phyloP scores from a whole-genome alignment of 53 echinoderm and acorn worm genomes.

The Arbacia lixula region DNA sequence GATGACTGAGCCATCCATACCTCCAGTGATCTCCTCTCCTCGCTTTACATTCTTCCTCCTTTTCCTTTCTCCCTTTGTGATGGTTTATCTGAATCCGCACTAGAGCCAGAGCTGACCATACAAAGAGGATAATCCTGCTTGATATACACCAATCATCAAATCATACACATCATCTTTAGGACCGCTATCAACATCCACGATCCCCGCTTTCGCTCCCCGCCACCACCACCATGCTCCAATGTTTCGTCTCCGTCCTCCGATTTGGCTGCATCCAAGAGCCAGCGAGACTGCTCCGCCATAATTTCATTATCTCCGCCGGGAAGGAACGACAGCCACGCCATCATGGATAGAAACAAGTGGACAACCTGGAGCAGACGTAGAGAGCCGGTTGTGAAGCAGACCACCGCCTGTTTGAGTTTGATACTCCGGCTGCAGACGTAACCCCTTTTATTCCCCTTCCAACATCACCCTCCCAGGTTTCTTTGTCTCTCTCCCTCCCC shows the following conservation, averaged over 20 bases:
- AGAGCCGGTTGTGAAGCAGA: not conserved
- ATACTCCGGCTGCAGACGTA: not conserved
- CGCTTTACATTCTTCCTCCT: too few species aligned
- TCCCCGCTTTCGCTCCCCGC: not conserved
- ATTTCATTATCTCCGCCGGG: not conserved
- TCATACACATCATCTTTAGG: slow-evolving; percentile 15
- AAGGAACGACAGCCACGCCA: not conserved
- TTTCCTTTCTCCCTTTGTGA: too few species aligned
- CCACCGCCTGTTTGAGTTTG: slow-evolving; percentile 38
- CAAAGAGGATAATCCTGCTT: not conserved
- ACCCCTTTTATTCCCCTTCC: slow-evolving; percentile 30
- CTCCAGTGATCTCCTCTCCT: too few species aligned
- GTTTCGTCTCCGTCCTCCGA: not conserved
- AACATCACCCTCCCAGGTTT: not conserved
- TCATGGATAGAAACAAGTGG: too few species aligned
- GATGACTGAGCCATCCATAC: too few species aligned
- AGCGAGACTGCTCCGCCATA: not conserved
- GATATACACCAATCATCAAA: not conserved
- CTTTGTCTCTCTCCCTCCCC: not conserved
- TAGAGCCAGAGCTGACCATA: not conserved
- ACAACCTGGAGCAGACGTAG: too few species aligned
- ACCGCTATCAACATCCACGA: not conserved
- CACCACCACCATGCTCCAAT: not conserved
- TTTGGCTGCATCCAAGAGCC: not conserved
- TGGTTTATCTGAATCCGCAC: too few species aligned